Base-by-base conservation (phyloP, 2,888 invertebrate genomes). In the Cyclophora albipunctata region DNA sequence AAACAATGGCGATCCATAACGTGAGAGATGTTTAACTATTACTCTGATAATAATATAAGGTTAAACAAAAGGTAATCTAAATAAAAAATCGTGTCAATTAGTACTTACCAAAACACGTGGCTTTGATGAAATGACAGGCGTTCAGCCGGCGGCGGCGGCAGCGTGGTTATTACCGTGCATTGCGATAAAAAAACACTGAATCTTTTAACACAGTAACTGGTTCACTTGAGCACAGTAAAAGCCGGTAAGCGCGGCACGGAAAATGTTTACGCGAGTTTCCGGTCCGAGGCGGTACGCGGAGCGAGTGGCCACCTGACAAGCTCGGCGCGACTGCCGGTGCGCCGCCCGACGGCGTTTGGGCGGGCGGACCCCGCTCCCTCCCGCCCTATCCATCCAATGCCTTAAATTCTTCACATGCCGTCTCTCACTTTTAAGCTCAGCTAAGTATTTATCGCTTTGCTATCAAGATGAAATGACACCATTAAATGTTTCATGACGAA, bases 41-140 rank as follows among this genome's bases (percentile, higher is more conserved):
- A 37, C 37, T 37, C 20, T 20, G 20, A 20, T 20, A 20, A 20
- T 20, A 20, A 20, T 20, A 20, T 20, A 20, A 20, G 20, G 20
- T 20, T 20, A 20, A 20, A 20, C 20, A 20, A 20, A 20, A 20
- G 20, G 20, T n/a, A n/a, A n/a, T n/a, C 20, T 20, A 20, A 20
- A 20, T 20, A 20, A 20, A 20, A 20, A 20, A 2, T 20, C 20
- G 2, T 20, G 20, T 20, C 20, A 20, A 20, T 43, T 60, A 45
- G 44, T 58, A 80, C 82, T 84, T 72, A 86, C 86, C 82, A 75
- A 67, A 63, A 63, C 71, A 71, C 75, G 78, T 75, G 73, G 69
- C 69, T 66, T 60, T 54, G 57, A 59, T 57, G 58, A 64, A 65
- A 62, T 63, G 64, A 62, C 60, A 66, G 66, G 57, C 56, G 60